A percentile compares a stretch with the other conserved stretches of the same genome.
Evolutionary conservation across 2,113 vertebrate genomes (phyloP).

Genomic region (Tetrax tetrax): DNA sequence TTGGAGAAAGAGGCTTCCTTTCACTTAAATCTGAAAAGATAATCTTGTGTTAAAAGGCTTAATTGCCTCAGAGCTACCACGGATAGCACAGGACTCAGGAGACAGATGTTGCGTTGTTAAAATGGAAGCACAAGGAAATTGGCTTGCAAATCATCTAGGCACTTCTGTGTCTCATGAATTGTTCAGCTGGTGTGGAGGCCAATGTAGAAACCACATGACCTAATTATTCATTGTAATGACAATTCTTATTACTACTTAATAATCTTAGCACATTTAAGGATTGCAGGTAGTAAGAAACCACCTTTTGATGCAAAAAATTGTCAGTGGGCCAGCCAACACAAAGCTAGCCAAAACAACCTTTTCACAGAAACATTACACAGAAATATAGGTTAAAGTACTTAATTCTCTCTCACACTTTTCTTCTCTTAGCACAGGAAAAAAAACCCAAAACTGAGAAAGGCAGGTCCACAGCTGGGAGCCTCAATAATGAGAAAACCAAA

Average conservation of each 20-base stretch:
- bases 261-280: background rate
- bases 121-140: background rate
- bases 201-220: background rate
- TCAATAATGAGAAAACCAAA: background rate
- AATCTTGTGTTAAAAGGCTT: conserved; percentile 9
- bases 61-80: background rate
- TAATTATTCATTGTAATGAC: background rate
- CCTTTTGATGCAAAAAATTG: background rate
- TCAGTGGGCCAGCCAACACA: background rate
- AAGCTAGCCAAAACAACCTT: background rate
- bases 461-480: background rate
- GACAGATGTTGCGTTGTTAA: background rate
- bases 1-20: background rate
- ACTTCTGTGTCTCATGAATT: background rate
- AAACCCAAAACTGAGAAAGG: background rate
- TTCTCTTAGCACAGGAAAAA: background rate
- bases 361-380: background rate
- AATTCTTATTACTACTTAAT: background rate
- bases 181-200: background rate
- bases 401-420: background rate
- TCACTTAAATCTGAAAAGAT: conserved; percentile 32
- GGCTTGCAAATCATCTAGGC: background rate
- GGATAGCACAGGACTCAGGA: background rate
- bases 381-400: background rate
- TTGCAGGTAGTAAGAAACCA: background rate